phyloP scores from a whole-genome alignment of 2,113 vertebrate species.

The Pseudopodoces humilis region DNA sequence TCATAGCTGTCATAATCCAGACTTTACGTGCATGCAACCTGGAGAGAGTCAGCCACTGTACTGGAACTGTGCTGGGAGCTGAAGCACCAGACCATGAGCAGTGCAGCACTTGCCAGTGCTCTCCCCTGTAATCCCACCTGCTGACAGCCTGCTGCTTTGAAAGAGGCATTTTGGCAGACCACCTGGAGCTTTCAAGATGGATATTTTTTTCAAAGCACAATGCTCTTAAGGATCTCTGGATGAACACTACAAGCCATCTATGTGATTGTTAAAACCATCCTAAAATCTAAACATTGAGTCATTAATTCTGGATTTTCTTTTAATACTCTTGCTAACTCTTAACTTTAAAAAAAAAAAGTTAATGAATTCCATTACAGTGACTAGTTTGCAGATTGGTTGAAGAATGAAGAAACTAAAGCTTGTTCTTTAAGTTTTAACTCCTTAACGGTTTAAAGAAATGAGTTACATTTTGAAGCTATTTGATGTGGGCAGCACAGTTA shows the following conservation, averaged over 20 bases:
- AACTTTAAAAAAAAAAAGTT: not conserved
- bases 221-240: not conserved
- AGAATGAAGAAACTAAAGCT: slow-evolving; percentile 45
- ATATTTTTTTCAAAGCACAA: not conserved
- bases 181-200: not conserved
- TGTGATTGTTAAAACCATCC: not conserved
- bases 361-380: not conserved
- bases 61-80: not conserved
- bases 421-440: slow-evolving; percentile 17
- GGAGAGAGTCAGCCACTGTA: not conserved
- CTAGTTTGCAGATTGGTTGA: not conserved
- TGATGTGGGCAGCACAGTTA: not conserved
- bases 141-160: not conserved
- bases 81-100: not conserved
- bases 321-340: not conserved
- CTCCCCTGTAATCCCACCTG: not conserved
- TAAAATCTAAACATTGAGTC: slow-evolving; percentile 8
- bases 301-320: not conserved
- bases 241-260: not conserved
- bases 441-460: not conserved
- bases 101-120: not conserved
- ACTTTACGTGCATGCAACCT: not conserved
- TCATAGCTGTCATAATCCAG: not conserved
- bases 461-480: not conserved
- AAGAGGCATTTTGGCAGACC: not conserved